Evolutionary conservation across 2,797 vertebrate genomes (phyloP).

Genomic region (Nannoperca australis): DNA sequence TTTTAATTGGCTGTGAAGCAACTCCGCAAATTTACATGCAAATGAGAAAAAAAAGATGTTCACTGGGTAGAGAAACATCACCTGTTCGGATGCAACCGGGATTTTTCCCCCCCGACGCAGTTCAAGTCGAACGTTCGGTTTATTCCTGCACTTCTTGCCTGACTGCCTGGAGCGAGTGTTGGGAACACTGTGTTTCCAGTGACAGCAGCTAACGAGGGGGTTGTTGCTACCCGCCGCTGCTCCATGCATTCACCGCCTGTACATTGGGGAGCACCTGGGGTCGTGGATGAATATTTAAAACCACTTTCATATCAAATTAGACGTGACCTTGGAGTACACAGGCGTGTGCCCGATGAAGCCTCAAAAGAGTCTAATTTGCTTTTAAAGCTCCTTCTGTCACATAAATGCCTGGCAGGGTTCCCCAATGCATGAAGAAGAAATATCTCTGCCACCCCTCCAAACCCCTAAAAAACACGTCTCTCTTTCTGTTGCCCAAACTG

Average conservation of each 20-base stretch:
- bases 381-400: constrained; percentile 47
- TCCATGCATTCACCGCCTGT: background rate
- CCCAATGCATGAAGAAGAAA: constrained; percentile 38
- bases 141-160: constrained; percentile 32
- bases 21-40: constrained; percentile 73
- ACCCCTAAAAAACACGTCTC: background rate
- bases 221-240: background rate
- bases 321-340: constrained; percentile 77
- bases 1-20: constrained; percentile 77
- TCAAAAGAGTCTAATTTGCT: constrained; percentile 72
- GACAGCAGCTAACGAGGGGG: constrained; percentile 58
- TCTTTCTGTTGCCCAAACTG: background rate
- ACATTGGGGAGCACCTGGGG: constrained; percentile 72
- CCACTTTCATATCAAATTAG: constrained; percentile 78
- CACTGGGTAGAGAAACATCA: constrained; percentile 47
- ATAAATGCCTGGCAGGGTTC: constrained; percentile 61
- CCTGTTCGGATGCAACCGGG: constrained; percentile 42
- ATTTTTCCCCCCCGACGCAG: background rate
- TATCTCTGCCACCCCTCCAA: constrained; percentile 28
- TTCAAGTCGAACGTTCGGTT: constrained; percentile 26
- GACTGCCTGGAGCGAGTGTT: constrained; percentile 60
- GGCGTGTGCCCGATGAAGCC: constrained; percentile 58
- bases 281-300: constrained; percentile 84
- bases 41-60: constrained; percentile 53
- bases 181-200: constrained; percentile 57